Evolutionary conservation across 2,113 vertebrate genomes (phyloP).

Genomic region (Spermophilus dauricus): DNA sequence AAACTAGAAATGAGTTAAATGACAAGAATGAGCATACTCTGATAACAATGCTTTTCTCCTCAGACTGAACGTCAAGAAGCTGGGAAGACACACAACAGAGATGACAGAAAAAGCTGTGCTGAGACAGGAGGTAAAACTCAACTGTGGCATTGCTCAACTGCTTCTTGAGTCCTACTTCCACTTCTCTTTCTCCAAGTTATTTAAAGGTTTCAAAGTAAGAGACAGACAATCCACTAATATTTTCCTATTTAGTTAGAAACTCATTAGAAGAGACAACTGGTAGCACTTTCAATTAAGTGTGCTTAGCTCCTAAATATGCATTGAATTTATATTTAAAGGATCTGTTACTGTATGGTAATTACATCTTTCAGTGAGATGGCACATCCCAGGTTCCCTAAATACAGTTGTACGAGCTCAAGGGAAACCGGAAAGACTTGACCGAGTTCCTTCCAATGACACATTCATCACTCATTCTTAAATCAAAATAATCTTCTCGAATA

Average conservation of each 20-base stretch:
- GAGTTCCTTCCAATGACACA: neutral
- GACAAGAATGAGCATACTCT: neutral
- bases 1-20: constrained; percentile 28
- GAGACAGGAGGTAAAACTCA: constrained; percentile 58
- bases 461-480: constrained; percentile 25
- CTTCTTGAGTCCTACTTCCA: constrained; percentile 50
- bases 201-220: constrained; percentile 65
- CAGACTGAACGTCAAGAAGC: neutral
- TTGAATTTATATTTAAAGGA: constrained; percentile 54
- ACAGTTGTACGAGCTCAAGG: neutral
- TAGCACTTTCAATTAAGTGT: constrained; percentile 70
- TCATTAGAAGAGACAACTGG: constrained; percentile 73
- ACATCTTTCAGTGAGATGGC: neutral
- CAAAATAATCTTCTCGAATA: neutral
- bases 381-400: constrained; percentile 1
- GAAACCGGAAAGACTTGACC: neutral
- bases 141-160: constrained; percentile 63
- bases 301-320: constrained; percentile 58
- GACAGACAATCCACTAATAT: constrained; percentile 22
- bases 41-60: neutral
- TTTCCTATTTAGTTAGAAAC: constrained; percentile 37
- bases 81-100: neutral
- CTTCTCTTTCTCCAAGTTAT: constrained; percentile 70
- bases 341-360: neutral
- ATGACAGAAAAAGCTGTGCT: constrained; percentile 57